These are phyloP conservation scores for Aspiorhynchus laticeps DNA, from an alignment of 2,113 vertebrate genomes.

Conservation along the genomic window DNA sequence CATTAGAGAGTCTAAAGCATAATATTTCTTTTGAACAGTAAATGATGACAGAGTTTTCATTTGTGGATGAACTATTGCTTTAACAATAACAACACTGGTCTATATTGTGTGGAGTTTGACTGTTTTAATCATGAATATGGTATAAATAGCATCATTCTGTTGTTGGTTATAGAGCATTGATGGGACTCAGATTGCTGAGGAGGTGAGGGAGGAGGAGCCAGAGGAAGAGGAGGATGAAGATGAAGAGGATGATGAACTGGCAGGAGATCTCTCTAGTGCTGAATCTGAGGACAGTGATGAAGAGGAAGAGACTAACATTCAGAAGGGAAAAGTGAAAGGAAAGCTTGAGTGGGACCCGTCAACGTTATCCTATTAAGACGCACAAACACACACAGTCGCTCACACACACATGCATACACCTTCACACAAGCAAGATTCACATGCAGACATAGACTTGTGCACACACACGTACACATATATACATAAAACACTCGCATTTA, in stretches of 20 bases:
- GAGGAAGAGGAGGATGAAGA: constrained; percentile 77
- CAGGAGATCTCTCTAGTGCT: constrained; percentile 83
- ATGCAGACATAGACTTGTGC: constrained; percentile 24
- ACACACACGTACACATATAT: constrained; percentile 20
- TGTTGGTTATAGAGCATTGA: constrained; percentile 76
- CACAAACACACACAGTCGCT: constrained; percentile 43
- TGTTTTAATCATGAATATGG: background rate
- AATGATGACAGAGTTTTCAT: too few species aligned
- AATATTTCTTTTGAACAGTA: too few species aligned
- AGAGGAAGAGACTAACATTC: constrained; percentile 73
- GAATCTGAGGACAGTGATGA: constrained; percentile 90
- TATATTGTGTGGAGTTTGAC: background rate
- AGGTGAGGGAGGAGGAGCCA: constrained; percentile 35
- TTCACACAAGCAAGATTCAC: constrained; percentile 28
- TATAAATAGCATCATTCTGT: background rate
- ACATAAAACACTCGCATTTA: constrained; percentile 10
- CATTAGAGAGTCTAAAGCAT: too few species aligned
- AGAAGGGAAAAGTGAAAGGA: constrained; percentile 76
- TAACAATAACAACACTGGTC: background rate
- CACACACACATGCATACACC: constrained; percentile 31
- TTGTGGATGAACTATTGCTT: too few species aligned
- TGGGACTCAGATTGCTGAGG: constrained; percentile 67
- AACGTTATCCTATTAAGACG: constrained; percentile 82
- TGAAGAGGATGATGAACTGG: constrained; percentile 82
- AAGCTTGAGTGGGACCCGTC: constrained; percentile 91